Conservation (phyloP, 2,888 invertebrate genomes). For the Tetramorium bicarinatum region DNA sequence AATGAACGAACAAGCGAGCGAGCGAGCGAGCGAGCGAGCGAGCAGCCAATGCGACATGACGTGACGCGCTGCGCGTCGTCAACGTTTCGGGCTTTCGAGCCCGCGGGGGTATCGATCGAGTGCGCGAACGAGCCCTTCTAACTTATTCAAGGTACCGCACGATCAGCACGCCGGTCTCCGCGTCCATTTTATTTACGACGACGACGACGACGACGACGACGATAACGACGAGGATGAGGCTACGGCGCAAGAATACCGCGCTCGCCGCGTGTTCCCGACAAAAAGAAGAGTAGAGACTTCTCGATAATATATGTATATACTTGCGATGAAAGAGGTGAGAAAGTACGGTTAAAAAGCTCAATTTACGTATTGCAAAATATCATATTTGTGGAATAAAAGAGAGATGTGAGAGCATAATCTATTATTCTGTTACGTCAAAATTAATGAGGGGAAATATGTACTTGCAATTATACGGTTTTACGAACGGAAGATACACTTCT, state of each 20-base stretch:
- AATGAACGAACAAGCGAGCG: background rate
- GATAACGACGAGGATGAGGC: background rate
- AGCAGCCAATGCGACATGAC: conserved; percentile 12
- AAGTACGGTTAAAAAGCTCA: conserved; percentile 23
- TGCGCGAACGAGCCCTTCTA: conserved; percentile 69
- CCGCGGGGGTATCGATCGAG: conserved; percentile 63
- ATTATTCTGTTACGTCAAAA: background rate
- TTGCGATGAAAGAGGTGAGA: conserved; percentile 12
- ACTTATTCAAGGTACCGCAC: conserved; percentile 74
- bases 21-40: conserved; percentile 15
- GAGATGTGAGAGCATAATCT: too few relatives aligned
- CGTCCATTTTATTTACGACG: conserved; percentile 69
- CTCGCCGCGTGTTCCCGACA: background rate
- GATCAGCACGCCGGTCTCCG: conserved; percentile 62
- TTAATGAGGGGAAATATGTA: conserved; percentile 1
- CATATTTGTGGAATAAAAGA: background rate
- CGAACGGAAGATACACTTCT: conserved; percentile 20
- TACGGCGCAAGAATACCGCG: conserved; percentile 21
- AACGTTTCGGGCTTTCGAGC: conserved; percentile 54
- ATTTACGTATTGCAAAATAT: conserved; percentile 1
- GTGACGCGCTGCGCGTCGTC: conserved; percentile 33
- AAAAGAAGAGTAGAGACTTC: background rate
- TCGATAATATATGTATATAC: conserved; percentile 34
- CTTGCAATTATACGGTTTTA: conserved; percentile 35
- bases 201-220: background rate